Percentiles rank a stretch among this genome's conserved stretches.
phyloP scores from a whole-genome alignment of 2,797 vertebrate genomes.

The Pipistrellus pipistrellus region DNA sequence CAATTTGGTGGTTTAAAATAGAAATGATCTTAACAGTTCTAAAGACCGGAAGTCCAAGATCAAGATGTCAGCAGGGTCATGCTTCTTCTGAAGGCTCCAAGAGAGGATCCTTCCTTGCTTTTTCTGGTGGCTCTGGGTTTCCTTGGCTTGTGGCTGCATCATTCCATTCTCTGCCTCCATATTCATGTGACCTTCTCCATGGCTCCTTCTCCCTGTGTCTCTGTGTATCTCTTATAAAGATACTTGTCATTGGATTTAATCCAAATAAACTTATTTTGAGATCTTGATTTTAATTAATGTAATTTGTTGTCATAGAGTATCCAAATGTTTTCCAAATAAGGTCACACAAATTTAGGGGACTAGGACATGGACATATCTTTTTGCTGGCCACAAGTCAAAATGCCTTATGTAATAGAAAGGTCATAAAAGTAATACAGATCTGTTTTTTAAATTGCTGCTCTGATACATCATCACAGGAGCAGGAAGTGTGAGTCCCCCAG shows the following conservation, averaged over 20 bases:
- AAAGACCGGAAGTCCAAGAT: not conserved
- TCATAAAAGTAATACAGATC: not conserved
- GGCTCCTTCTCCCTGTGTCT: not conserved
- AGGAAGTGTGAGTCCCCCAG: not conserved
- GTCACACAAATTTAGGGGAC: not conserved
- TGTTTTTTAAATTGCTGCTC: not conserved
- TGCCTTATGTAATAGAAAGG: not conserved
- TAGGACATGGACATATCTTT: not conserved
- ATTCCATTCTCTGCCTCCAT: not conserved
- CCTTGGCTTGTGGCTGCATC: not conserved
- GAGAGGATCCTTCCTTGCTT: not conserved
- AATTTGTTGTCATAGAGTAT: not conserved
- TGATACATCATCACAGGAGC: not conserved
- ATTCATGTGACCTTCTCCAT: not conserved
- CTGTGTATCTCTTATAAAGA: not conserved
- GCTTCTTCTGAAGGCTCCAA: not conserved
- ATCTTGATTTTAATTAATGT: not conserved
- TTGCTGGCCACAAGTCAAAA: not conserved
- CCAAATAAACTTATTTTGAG: not conserved
- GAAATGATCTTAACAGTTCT: not conserved
- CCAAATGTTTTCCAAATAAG: not conserved
- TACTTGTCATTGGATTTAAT: not conserved
- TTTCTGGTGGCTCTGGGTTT: not conserved
- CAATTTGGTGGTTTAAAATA: not conserved
- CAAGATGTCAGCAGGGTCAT: accelerated